A percentile compares a stretch with the other conserved stretches of the same genome.
Evolutionary conservation across 2,797 vertebrate genomes (phyloP).

Genomic region (Falco cherrug): DNA sequence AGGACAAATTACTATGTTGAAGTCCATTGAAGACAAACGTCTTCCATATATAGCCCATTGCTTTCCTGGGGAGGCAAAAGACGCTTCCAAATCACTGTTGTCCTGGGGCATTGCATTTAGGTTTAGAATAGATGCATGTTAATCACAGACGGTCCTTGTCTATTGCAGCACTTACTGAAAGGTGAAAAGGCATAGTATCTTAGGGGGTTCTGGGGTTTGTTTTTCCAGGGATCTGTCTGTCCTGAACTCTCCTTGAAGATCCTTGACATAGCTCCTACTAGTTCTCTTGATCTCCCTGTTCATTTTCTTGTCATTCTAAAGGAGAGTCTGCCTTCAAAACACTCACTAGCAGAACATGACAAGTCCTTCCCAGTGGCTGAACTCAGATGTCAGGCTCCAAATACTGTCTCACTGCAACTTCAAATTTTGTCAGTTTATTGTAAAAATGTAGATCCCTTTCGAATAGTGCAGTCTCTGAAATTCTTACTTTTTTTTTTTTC

Average conservation of each 20-base stretch:
- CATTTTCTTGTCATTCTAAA: not conserved
- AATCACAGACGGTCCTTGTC: not conserved
- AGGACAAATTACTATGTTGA: not conserved
- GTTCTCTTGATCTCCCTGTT: not conserved
- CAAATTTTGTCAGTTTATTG: not conserved
- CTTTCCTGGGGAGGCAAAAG: not conserved
- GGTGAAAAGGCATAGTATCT: not conserved
- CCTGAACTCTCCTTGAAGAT: not conserved
- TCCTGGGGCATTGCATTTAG: not conserved
- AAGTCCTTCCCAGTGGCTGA: not conserved
- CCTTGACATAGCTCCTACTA: not conserved
- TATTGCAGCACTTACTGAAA: not conserved
- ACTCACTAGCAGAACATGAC: not conserved
- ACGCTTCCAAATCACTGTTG: not conserved
- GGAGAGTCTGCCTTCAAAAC: not conserved
- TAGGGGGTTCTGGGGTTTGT: rapidly evolving
- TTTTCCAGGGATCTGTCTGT: not conserved
- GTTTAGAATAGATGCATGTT: not conserved
- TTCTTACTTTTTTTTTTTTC: not conserved
- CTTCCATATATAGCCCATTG: not conserved
- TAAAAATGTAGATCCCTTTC: not conserved
- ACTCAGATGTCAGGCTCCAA: not conserved
- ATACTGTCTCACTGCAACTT: not conserved
- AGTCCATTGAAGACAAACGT: not conserved
- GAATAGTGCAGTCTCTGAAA: not conserved